Evolutionary conservation across 2,797 vertebrate genomes (phyloP).

Genomic region (Ptychadena robeensis): DNA sequence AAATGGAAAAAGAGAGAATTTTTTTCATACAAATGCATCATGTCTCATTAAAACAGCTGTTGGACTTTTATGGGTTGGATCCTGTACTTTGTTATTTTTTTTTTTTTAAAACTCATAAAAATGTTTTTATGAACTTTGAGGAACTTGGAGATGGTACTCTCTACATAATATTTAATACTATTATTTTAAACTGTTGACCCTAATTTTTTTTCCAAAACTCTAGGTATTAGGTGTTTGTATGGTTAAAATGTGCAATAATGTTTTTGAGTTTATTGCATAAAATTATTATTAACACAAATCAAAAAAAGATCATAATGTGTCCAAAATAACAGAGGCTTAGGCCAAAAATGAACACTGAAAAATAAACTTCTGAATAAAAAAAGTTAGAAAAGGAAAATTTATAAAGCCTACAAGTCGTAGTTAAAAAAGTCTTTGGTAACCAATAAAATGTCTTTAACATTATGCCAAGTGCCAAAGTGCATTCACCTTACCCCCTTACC

Average conservation of each 20-base stretch:
- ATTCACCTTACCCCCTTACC: too few species aligned
- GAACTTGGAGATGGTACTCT: slow-evolving; percentile 43
- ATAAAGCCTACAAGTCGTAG: too few species aligned
- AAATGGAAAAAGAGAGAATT: slow-evolving; percentile 7
- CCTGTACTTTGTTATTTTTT: slow-evolving; percentile 21
- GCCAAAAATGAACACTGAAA: too few species aligned
- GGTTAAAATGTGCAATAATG: neutral
- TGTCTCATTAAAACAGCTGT: slow-evolving; percentile 45
- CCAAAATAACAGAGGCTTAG: too few species aligned
- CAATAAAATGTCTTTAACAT: too few species aligned
- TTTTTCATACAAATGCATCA: slow-evolving; percentile 15
- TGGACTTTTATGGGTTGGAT: slow-evolving; percentile 54
- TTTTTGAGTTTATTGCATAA: neutral
- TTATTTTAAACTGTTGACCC: slow-evolving; percentile 40
- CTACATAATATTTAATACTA: slow-evolving; percentile 26
- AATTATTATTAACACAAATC: neutral
- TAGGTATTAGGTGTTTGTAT: neutral
- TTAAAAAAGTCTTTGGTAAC: too few species aligned
- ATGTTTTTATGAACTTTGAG: slow-evolving; percentile 57
- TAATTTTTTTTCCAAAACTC: slow-evolving; percentile 16
- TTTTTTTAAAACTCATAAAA: slow-evolving; percentile 55
- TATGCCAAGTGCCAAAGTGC: too few species aligned
- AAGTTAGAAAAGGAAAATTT: too few species aligned
- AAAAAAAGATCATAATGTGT: too few species aligned
- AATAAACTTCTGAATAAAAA: too few species aligned